phyloP scores from a whole-genome alignment of 2,113 vertebrate species.

The Tachysurus vachellii region DNA sequence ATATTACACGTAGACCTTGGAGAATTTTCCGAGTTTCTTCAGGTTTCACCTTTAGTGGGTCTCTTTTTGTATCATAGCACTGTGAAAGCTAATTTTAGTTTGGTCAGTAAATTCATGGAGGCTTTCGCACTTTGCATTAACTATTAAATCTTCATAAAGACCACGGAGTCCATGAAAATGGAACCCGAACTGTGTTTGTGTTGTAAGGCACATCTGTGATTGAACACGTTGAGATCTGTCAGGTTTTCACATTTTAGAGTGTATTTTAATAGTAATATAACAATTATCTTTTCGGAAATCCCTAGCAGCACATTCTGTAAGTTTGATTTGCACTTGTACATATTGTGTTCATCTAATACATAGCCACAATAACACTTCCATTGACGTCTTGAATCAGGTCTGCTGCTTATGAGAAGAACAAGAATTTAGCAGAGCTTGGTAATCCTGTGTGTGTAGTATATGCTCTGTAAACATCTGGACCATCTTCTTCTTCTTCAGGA shows the following conservation, averaged over 20 bases:
- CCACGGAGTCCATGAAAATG: no score
- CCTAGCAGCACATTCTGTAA: not conserved
- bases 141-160: not conserved
- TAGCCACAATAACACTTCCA: not conserved
- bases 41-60: not conserved
- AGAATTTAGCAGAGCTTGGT: slow-evolving; percentile 77
- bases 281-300: not conserved
- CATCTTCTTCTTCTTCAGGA: not conserved
- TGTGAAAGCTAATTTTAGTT: not conserved
- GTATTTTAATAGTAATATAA: not conserved
- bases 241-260: not conserved
- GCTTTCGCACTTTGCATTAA: no score
- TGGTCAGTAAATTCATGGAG: no score
- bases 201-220: not conserved
- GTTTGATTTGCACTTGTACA: not conserved
- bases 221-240: not conserved
- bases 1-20: not conserved
- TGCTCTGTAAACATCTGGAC: slow-evolving; percentile 78
- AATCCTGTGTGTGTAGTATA: slow-evolving; percentile 70
- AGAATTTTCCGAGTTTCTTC: not conserved
- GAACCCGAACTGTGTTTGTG: not conserved
- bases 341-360: not conserved
- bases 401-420: not conserved
- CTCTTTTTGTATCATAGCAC: not conserved
- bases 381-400: not conserved